Base-by-base conservation (phyloP, 2,888 invertebrate genomes). In the Heliconius cydno region DNA sequence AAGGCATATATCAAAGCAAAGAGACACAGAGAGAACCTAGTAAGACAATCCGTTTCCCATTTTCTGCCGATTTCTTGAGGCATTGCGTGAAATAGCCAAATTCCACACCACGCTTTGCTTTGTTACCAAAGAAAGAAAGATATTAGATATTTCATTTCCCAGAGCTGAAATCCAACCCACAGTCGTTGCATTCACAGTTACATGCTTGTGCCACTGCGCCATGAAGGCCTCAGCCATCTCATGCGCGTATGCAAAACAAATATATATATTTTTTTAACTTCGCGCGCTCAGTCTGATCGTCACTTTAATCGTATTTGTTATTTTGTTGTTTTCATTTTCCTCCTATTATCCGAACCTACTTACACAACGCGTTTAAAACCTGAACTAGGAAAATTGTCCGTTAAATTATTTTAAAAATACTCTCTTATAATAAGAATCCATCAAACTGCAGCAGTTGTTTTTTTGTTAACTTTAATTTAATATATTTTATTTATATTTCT, bases 401-500 rank as follows among this genome's bases (percentile, higher is more conserved):
- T 10, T n/a, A 22, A n/a, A 22, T 60, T n/a, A n/a, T n/a, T 60
- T 60, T 60, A 60, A 60, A 60, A 60, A 57, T 57, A 19, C 22
- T 22, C 9, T 57, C 22, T 22, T 57, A 57, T 22, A 60, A 60
- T 4, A 22, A 60, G 22, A 60, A 22, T 60, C 34, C 7, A 34
- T 34, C 34, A 34, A 9, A 34, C 57, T 60, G 22, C 19, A n/a
- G 19, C 19, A 60, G 9, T 22, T n/a, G 9, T 5, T 66, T 30
- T 30, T 15, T 67, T 34, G 34, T 34, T 34, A 34, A 7, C 34
- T 34, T 34, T 34, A 34, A 34, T 2, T 41, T 13, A 22, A 38
- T 41, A 41, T 41, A 41, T 41, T 41, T 41, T 79, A 4, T 65
- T 46, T 66, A 19, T n/a, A 19, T 15, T 66, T 84, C 94, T 41